Conservation (phyloP, 1,140 invertebrate species). For the Temnothorax nylanderi region DNA sequence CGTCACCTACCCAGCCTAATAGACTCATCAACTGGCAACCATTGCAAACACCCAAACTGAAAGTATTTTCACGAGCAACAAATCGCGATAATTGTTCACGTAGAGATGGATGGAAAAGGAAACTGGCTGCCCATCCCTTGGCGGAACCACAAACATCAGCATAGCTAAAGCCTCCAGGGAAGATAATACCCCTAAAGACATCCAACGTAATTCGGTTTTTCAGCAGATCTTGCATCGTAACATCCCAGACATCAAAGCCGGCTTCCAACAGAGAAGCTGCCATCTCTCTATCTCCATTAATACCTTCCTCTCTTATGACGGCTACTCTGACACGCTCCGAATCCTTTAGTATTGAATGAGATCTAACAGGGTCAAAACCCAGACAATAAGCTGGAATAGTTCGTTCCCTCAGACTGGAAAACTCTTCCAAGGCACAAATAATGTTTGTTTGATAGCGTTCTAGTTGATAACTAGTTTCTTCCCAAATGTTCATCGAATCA, state of each 20-base stretch:
- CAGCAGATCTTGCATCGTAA: constrained; percentile 96
- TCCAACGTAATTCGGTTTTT: constrained; percentile 90
- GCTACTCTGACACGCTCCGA: constrained; percentile 90
- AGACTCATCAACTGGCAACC: constrained; percentile 98
- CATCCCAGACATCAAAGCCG: constrained; percentile 97
- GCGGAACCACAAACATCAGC: constrained; percentile 98
- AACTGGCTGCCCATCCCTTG: constrained; percentile 98
- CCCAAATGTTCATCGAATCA: constrained; percentile 94
- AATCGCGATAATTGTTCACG: constrained; percentile 88
- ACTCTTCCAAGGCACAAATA: constrained; percentile 93
- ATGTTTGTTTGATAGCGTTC: constrained; percentile 94
- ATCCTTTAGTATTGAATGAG: constrained; percentile 23
- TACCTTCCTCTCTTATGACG: constrained; percentile 98
- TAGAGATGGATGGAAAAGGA: constrained; percentile 90
- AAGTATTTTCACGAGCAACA: constrained; percentile 93
- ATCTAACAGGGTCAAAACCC: constrained; percentile 89
- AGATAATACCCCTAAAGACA: constrained; percentile 95
- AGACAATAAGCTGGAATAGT: constrained; percentile 89
- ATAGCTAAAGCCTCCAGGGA: constrained; percentile 99
- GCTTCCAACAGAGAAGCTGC: constrained; percentile 95
- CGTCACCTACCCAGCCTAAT: constrained; percentile 91
- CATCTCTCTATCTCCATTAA: constrained; percentile 99
- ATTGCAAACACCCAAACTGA: constrained; percentile 98
- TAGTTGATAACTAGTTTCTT: constrained; percentile 97
- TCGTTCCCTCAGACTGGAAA: constrained; percentile 86